phyloP scores from a whole-genome alignment of 2,113 vertebrate genomes.

The Centropus bengalensis region DNA sequence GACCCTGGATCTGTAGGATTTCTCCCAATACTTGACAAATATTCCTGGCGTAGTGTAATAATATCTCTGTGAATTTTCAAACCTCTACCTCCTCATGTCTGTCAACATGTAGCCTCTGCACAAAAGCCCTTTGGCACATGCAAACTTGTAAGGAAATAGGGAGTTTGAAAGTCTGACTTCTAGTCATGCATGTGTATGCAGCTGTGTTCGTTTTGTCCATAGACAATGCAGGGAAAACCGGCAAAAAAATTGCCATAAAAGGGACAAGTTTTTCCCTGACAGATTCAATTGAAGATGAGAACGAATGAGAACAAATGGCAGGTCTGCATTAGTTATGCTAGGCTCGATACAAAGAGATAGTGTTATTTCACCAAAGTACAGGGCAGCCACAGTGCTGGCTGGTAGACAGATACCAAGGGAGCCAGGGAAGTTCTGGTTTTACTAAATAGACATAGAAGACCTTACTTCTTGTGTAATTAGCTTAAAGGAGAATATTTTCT shows the following conservation, averaged over 20 bases:
- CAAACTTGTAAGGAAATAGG: neutral
- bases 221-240: neutral
- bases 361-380: neutral
- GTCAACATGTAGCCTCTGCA: constrained; percentile 49
- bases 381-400: neutral
- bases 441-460: neutral
- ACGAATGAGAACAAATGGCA: neutral
- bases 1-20: constrained; percentile 21
- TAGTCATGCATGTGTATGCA: neutral
- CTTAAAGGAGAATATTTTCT: neutral
- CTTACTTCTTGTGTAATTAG: neutral
- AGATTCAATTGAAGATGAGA: neutral
- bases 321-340: neutral
- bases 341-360: neutral
- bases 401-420: neutral
- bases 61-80: constrained; percentile 66
- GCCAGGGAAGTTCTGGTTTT: neutral
- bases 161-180: constrained; percentile 3
- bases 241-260: neutral
- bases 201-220: neutral
- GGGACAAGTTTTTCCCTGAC: neutral
- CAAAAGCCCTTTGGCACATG: constrained; percentile 29
- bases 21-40: constrained; percentile 47
- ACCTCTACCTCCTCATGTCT: constrained; percentile 42
- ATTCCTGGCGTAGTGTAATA: constrained; percentile 65